phyloP scores from a whole-genome alignment of 2,888 invertebrate species.

The Andrena trimmerana region DNA sequence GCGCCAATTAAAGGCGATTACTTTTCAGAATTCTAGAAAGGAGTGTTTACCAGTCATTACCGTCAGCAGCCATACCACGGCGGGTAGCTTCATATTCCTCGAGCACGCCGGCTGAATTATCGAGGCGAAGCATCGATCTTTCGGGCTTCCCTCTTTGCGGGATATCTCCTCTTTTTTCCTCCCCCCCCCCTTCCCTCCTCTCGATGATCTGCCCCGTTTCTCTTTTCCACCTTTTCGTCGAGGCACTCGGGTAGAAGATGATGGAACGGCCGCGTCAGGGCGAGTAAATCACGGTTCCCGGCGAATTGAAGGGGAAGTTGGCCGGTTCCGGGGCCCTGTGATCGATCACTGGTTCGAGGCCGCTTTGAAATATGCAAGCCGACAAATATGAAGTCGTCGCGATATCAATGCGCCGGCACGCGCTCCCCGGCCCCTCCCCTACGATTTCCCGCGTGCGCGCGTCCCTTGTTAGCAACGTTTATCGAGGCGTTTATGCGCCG shows the following conservation, averaged over 20 bases:
- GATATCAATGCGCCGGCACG: conserved; percentile 41
- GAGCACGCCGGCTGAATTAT: conserved; percentile 11
- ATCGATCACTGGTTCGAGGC: conserved; percentile 46
- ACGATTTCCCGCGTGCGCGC: conserved; percentile 9
- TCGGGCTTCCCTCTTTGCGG: not conserved
- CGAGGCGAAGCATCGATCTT: conserved; percentile 26
- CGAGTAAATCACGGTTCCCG: conserved; percentile 38
- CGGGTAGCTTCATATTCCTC: not conserved
- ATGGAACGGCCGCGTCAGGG: conserved; percentile 48
- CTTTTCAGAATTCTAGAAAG: not conserved
- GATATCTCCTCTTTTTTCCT: conserved; percentile 9
- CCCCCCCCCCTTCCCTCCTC: not conserved
- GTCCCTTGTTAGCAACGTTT: conserved; percentile 56
- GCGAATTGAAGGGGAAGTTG: conserved; percentile 34
- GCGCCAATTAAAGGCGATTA: not conserved
- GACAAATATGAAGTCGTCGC: conserved; percentile 56
- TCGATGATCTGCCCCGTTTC: conserved; percentile 17
- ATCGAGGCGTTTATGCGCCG: conserved; percentile 57
- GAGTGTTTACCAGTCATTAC: not conserved
- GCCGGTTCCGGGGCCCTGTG: conserved; percentile 29
- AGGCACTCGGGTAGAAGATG: conserved; percentile 34
- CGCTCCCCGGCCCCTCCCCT: not conserved
- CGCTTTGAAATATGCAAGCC: conserved; percentile 35
- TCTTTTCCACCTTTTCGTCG: not conserved
- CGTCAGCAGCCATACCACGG: not conserved